Evolutionary conservation across 2,888 invertebrate genomes (phyloP).

Genomic region (Sepioteuthis lessoniana): DNA sequence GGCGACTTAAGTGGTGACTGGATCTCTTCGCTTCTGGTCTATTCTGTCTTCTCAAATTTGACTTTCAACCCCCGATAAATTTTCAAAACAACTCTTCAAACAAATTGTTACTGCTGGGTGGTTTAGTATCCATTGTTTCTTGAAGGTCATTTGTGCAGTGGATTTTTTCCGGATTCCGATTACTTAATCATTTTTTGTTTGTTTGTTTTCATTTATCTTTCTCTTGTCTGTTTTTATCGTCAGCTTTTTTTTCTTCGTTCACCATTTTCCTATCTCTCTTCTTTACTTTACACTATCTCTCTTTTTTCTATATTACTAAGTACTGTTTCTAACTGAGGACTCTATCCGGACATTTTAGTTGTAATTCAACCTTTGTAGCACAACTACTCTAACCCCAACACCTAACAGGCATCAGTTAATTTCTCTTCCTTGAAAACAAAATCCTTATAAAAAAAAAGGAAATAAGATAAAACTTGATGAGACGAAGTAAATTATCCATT

Average conservation of each 20-base stretch:
- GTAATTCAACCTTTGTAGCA: too few species aligned
- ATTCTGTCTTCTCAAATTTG: background rate
- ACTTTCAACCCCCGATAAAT: background rate
- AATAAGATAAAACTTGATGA: too few species aligned
- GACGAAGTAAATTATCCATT: too few species aligned
- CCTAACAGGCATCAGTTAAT: too few species aligned
- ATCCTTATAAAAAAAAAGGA: too few species aligned
- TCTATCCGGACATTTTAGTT: too few species aligned
- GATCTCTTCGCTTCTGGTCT: background rate
- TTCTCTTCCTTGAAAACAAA: too few species aligned
- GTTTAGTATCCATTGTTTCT: background rate
- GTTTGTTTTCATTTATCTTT: background rate
- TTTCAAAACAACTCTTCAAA: background rate
- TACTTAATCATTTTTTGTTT: background rate
- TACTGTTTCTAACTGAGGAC: too few species aligned
- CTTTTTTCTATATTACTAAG: too few species aligned
- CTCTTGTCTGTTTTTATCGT: background rate
- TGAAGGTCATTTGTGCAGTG: background rate
- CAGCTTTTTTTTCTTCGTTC: background rate
- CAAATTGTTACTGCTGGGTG: constrained; percentile 13
- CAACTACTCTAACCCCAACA: too few species aligned
- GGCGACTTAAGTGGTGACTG: background rate
- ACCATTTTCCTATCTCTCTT: background rate
- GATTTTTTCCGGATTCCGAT: background rate
- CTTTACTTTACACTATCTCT: too few species aligned